Base-by-base conservation (phyloP, 2,113 vertebrate species). In the Daphoenositta chrysoptera region DNA sequence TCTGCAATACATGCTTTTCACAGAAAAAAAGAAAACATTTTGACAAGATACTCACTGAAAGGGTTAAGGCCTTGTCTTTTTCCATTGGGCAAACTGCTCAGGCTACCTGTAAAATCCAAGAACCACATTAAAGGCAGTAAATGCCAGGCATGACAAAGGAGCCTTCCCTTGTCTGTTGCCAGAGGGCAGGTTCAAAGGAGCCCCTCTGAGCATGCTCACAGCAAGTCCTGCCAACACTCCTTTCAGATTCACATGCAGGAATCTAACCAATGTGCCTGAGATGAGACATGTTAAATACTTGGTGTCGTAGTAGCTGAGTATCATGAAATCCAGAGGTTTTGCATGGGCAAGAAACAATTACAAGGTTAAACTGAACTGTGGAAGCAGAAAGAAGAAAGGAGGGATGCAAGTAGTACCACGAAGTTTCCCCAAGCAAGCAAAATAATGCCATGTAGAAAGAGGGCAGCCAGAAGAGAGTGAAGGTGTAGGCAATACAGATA, bases 41-140 rank as follows among this genome's bases (percentile, higher is more conserved):
- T 83, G 24, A 95, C 95, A 97, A 97, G 96, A 96, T 96, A 97
- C 99, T 99, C 99, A 99, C 99, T 98, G 98, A 99, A 98, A 92
- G 98, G 98, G 95, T 99, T 98, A 97, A 98, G 98, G 97, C 98
- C 98, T 98, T 98, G 98, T 98, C 98, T 97, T 98, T 98, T 98
- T 98, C 98, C 99, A 97, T 95, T 98, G 97, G 98, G 98, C 88
- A 98, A 97, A 97, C 97, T 98, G 95, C 98, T 98, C 70, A 97
- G 97, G 95, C 97, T 98, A 92, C 98, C 99, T 99, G 98, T 75
- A 98, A 97, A 85, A 93, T 80, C 95, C 22, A 97, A 96, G 92
- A 96, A 96, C 65, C 83, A 13, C 7, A 8, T 95, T 95, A 97
- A 92, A 90, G 44, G 86, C 73, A 90, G 51, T 50, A 80, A 83